Conservation (phyloP, 2,797 vertebrate genomes). For the Eleutherodactylus coqui region DNA sequence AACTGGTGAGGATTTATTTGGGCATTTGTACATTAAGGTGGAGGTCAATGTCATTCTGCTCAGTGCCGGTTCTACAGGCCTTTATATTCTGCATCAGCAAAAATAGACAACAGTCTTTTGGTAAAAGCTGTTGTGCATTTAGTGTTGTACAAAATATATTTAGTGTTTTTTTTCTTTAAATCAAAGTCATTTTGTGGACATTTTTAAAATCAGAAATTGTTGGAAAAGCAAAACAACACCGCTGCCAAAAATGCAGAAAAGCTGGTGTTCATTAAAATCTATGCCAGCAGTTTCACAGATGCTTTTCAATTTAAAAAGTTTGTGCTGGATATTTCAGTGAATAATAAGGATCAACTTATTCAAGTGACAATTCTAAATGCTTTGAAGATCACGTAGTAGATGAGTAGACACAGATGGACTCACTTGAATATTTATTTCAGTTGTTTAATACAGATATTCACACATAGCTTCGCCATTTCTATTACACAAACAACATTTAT, state of each 20-base stretch:
- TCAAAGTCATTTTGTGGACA: slow-evolving; percentile 25
- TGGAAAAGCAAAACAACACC: slow-evolving; percentile 29
- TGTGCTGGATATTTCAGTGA: slow-evolving; percentile 35
- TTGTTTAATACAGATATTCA: slow-evolving; percentile 24
- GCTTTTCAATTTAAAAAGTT: slow-evolving; percentile 48
- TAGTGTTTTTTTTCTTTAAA: slow-evolving; percentile 25
- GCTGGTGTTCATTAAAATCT: slow-evolving; percentile 54
- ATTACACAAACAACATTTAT: background rate
- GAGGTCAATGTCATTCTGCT: too few relatives aligned
- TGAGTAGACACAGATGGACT: slow-evolving; percentile 48
- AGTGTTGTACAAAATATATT: slow-evolving; percentile 4
- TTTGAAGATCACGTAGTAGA: slow-evolving; percentile 23
- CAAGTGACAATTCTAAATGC: slow-evolving; percentile 53
- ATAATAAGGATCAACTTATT: slow-evolving; percentile 49
- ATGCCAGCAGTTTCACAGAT: slow-evolving; percentile 55
- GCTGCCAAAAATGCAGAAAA: slow-evolving; percentile 57
- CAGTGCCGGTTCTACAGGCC: too few relatives aligned
- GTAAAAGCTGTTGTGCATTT: slow-evolving; percentile 45
- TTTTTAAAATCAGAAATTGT: slow-evolving; percentile 34
- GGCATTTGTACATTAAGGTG: too few relatives aligned
- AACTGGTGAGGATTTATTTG: too few relatives aligned
- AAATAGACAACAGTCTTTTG: background rate
- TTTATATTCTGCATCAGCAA: background rate
- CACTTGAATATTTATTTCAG: slow-evolving; percentile 1
- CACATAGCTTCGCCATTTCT: background rate